These are phyloP conservation scores for Temnothorax curvispinosus DNA, from an alignment of 1,140 invertebrate genomes.

Conservation along the genomic window DNA sequence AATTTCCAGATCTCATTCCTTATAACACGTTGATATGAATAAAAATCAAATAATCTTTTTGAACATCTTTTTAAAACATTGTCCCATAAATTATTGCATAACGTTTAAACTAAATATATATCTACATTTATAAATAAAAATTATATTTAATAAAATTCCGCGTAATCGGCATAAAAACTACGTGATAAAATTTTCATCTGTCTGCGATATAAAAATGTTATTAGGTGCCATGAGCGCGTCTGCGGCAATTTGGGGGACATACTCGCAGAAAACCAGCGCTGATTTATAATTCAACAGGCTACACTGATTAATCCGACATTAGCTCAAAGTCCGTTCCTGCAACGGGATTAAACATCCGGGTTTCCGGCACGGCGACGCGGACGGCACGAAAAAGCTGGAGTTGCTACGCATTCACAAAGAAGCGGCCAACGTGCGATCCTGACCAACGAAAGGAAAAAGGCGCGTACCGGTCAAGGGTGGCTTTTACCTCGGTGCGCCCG, in stretches of 20 bases:
- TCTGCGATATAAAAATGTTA: not conserved
- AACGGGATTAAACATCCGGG: conserved; percentile 26
- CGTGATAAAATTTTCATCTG: not conserved
- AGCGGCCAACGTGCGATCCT: not conserved
- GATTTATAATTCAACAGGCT: conserved; percentile 37
- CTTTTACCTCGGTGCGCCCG: conserved; percentile 54
- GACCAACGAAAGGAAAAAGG: conserved; percentile 58
- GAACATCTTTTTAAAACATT: not conserved
- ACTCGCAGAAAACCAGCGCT: not conserved
- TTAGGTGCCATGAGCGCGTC: not conserved
- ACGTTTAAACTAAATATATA: not conserved
- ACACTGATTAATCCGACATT: conserved; percentile 41
- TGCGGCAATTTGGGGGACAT: not conserved
- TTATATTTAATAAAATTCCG: not conserved
- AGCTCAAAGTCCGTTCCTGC: conserved; percentile 20
- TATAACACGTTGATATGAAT: not conserved
- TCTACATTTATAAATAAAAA: not conserved
- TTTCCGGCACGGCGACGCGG: not conserved
- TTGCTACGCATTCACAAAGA: conserved; percentile 12
- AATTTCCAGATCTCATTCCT: not conserved
- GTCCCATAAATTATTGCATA: not conserved
- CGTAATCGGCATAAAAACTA: not conserved
- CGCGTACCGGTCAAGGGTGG: conserved; percentile 37
- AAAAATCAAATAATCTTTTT: not conserved
- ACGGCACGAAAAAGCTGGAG: conserved; percentile 21